Conservation (phyloP, 2,113 vertebrate species). For the Carettochelys insculpta region DNA sequence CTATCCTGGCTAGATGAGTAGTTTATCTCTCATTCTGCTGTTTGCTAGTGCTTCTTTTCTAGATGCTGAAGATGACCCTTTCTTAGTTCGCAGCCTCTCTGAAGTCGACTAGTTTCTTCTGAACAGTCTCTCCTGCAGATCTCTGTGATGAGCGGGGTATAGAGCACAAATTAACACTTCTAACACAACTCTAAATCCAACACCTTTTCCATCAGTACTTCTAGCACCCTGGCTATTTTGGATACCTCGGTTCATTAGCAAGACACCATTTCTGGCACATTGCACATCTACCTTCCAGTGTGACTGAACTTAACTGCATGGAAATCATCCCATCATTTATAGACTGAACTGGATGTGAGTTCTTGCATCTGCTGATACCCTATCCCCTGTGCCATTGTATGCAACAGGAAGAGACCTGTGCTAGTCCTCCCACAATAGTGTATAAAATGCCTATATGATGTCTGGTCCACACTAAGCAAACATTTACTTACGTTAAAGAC, state of each 20-base stretch:
- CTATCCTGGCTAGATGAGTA: background rate
- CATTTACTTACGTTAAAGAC: background rate
- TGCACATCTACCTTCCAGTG: conserved; percentile 28
- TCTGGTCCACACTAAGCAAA: background rate
- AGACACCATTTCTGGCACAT: conserved; percentile 24
- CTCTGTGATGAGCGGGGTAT: background rate
- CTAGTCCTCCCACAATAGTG: background rate
- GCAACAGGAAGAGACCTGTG: background rate
- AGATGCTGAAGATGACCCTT: background rate
- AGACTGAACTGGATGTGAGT: conserved; percentile 15
- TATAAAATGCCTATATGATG: background rate
- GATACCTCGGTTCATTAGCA: conserved; percentile 22
- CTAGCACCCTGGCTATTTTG: conserved; percentile 19
- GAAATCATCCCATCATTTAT: background rate
- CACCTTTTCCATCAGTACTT: background rate
- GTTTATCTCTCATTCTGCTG: conserved; percentile 14
- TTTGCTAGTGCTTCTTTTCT: background rate
- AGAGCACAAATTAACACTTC: conserved; percentile 11
- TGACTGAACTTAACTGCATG: background rate
- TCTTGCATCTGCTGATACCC: background rate
- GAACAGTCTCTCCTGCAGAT: background rate
- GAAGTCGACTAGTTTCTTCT: background rate
- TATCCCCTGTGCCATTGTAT: fast-evolving
- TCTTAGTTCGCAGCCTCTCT: background rate
- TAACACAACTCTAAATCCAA: background rate